phyloP scores from a whole-genome alignment of 2,888 invertebrate species.

The Eupelmus urozonus region DNA sequence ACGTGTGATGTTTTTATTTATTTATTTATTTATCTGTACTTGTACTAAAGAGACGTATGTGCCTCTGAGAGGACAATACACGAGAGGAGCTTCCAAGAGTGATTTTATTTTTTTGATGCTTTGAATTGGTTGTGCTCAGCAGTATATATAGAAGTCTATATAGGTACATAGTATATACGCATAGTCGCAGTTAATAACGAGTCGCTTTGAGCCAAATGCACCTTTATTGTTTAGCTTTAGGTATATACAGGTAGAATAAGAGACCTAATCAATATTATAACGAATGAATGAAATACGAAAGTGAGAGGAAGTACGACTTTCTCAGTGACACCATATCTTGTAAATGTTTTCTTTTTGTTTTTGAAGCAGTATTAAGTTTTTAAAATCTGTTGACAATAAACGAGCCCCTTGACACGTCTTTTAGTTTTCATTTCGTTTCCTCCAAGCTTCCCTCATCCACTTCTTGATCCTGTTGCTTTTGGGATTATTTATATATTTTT shows the following conservation, averaged over 20 bases:
- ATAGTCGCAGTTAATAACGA: slow-evolving; percentile 35
- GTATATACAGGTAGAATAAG: neutral
- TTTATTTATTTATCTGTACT: slow-evolving; percentile 41
- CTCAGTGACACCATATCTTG: slow-evolving; percentile 47
- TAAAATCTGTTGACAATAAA: slow-evolving; percentile 56
- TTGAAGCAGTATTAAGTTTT: slow-evolving; percentile 43
- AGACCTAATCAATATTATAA: slow-evolving; percentile 50
- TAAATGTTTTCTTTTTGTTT: slow-evolving; percentile 52
- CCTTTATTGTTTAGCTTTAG: slow-evolving; percentile 34
- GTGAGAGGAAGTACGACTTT: slow-evolving; percentile 33
- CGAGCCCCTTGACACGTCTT: slow-evolving; percentile 46
- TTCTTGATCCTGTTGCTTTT: slow-evolving; percentile 34
- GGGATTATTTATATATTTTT: slow-evolving; percentile 16
- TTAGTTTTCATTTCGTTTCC: slow-evolving; percentile 58
- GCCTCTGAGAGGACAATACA: slow-evolving; percentile 25
- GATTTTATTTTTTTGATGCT: slow-evolving; percentile 18
- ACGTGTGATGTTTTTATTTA: slow-evolving; percentile 25
- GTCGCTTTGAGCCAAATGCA: slow-evolving; percentile 50
- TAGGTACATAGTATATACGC: neutral
- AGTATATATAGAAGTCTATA: neutral
- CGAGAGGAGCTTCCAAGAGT: neutral
- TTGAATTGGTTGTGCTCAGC: slow-evolving; percentile 19
- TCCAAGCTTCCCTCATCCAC: slow-evolving; percentile 28
- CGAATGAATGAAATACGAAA: slow-evolving; percentile 54
- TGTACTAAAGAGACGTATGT: slow-evolving; percentile 7